Percentiles rank a stretch among this genome's conserved stretches.
Conservation (phyloP, 2,113 vertebrate genomes). For the Edolisoma coerulescens region DNA sequence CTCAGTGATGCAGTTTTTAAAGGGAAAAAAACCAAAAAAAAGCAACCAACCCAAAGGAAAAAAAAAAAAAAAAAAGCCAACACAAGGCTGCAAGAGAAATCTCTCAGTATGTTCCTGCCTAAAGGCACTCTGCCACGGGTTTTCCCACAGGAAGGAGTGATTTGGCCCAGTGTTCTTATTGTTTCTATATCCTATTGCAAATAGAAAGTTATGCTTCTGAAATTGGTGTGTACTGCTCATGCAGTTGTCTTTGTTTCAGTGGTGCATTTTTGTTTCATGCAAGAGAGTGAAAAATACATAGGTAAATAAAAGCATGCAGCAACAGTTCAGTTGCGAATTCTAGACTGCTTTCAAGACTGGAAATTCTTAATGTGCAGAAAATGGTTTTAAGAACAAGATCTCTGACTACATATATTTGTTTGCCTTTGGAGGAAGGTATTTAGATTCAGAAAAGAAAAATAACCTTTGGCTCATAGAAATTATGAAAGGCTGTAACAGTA, state of each 20-base stretch:
- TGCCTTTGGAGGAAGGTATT: not conserved
- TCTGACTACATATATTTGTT: not conserved
- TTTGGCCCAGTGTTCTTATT: constrained; percentile 63
- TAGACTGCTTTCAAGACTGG: not conserved
- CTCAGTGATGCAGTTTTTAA: not conserved
- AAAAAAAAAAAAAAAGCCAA: not conserved
- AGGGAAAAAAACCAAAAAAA: not conserved
- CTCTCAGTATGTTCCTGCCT: constrained; percentile 29
- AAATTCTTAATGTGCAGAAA: not conserved
- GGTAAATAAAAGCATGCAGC: not conserved
- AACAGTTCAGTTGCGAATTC: not conserved
- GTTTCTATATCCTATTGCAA: constrained; percentile 65
- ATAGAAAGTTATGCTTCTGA: constrained; percentile 45
- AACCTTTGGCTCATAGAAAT: not conserved
- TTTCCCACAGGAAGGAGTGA: constrained; percentile 67
- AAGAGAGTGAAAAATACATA: not conserved
- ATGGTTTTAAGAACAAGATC: not conserved
- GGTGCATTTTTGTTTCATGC: not conserved
- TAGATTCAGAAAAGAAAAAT: not conserved
- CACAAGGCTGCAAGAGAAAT: not conserved
- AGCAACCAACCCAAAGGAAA: not conserved
- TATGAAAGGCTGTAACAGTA: not conserved
- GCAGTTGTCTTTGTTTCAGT: constrained; percentile 27
- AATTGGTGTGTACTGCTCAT: not conserved
- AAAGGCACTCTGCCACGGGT: constrained; percentile 17